Base-by-base conservation (phyloP, 2,113 vertebrate genomes). In the Machaerirhynchus nigripectus region DNA sequence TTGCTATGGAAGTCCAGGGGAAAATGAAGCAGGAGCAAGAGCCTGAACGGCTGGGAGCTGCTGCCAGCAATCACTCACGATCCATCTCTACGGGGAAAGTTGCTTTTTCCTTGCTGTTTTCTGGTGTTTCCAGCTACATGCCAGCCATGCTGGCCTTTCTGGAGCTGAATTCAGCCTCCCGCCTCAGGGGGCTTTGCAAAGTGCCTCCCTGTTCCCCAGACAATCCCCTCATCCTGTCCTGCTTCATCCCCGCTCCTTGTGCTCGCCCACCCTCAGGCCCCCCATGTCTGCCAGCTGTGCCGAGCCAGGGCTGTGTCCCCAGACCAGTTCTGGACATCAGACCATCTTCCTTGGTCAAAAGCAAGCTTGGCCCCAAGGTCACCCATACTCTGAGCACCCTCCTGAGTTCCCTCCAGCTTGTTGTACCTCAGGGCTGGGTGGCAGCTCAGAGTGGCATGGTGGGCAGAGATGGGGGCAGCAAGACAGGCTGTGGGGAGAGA, bases 1-100 rank as follows among this genome's bases (percentile, higher is more conserved):
- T 97, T 98, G 98, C 98, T 98, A 97, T 98, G 98, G 98, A 98
- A 97, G 98, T 98, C 97, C 95, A 23, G 93, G 88, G 93, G 64
- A 91, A 97, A 96, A 95, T 88, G 96, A 96, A 96, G 77, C 84
- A 78, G 86, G 94, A 97, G 90, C 94, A 75, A 83, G 91, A 97
- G 90, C 78, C 64, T 20, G 27, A 93, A 94, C 73, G 94, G 98
- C 98, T 98, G 98, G 96, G 97, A 98, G 97, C 98, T 98, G 98
- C 98, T 99, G 98, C 97, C 97, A 96, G 97, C 97, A 94, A 96
- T 98, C 96, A 91, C 98, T 98, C 98, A 98, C 3, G 0, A 84
- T 79, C 18, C 49, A 15, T 60, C 77, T 63, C 88, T 63, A 3
- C 2, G 0, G 69, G 57, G 78, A n/a, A 76, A 71, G 80, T 86